Evolutionary conservation across 2,113 vertebrate genomes (phyloP).

Genomic region (Sinocyclocheilus anshuiensis): DNA sequence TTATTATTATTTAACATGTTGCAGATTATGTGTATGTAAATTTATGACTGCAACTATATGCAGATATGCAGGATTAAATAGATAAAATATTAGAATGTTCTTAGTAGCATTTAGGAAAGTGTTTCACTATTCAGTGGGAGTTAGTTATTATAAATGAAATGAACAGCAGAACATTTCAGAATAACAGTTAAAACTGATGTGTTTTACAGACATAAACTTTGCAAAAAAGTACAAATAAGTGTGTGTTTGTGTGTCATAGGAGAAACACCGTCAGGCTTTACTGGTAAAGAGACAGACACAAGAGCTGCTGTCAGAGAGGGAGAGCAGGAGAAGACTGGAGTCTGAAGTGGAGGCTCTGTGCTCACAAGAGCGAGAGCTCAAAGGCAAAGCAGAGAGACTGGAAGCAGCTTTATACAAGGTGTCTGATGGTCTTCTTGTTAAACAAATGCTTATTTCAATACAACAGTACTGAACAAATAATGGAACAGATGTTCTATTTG

Average conservation of each 20-base stretch:
- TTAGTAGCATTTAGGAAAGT: not conserved
- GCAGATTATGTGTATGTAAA: not conserved
- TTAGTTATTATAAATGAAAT: not conserved
- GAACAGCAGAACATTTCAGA: not conserved
- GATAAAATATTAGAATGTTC: not conserved
- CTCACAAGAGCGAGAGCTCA: constrained; percentile 74
- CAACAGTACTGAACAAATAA: not conserved
- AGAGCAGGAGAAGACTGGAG: constrained; percentile 78
- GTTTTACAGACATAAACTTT: not conserved
- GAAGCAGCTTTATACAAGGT: constrained; percentile 85
- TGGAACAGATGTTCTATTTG: not conserved
- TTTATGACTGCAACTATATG: not conserved
- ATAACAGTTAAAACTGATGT: not conserved
- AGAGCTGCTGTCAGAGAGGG: constrained; percentile 67
- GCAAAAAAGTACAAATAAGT: no score
- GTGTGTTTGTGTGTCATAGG: constrained; percentile 68
- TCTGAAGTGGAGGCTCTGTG: constrained; percentile 75
- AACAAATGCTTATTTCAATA: not conserved
- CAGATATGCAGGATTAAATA: not conserved
- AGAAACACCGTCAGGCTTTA: constrained; percentile 76
- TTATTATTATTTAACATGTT: no score
- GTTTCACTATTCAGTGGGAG: not conserved
- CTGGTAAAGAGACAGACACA: constrained; percentile 73
- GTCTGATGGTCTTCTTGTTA: not conserved
- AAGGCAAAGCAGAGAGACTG: constrained; percentile 75